These are phyloP conservation scores for Alligator sinensis DNA, from an alignment of 2,113 vertebrate genomes.

Conservation along the genomic window DNA sequence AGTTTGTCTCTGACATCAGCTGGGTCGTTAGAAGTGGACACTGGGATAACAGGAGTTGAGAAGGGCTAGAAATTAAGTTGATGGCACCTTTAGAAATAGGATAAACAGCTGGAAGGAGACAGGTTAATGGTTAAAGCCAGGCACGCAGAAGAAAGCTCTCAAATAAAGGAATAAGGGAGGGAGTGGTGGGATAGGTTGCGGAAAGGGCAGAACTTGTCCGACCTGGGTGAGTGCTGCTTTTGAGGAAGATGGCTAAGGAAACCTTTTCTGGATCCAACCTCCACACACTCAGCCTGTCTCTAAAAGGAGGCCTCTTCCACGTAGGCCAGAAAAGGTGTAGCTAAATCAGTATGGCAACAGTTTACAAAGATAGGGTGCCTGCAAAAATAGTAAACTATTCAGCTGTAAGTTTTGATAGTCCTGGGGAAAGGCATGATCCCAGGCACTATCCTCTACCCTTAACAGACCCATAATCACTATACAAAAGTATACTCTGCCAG, in stretches of 20 bases:
- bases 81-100: neutral
- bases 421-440: neutral
- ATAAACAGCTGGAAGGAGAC: neutral
- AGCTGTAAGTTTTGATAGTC: neutral
- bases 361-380: neutral
- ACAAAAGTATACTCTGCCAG: neutral
- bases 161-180: neutral
- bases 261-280: neutral
- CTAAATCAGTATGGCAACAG: neutral
- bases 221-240: neutral
- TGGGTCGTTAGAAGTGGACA: neutral
- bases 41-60: neutral
- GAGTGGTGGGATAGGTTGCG: neutral
- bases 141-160: neutral
- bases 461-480: neutral
- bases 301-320: neutral
- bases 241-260: neutral
- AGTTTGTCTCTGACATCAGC: neutral
- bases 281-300: neutral
- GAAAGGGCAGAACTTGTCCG: neutral
- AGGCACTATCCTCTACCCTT: neutral
- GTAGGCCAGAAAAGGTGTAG: neutral
- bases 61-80: neutral
- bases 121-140: neutral
- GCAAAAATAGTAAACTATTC: neutral